Conservation (phyloP, 1,140 invertebrate species). For the Procambarus clarkii region DNA sequence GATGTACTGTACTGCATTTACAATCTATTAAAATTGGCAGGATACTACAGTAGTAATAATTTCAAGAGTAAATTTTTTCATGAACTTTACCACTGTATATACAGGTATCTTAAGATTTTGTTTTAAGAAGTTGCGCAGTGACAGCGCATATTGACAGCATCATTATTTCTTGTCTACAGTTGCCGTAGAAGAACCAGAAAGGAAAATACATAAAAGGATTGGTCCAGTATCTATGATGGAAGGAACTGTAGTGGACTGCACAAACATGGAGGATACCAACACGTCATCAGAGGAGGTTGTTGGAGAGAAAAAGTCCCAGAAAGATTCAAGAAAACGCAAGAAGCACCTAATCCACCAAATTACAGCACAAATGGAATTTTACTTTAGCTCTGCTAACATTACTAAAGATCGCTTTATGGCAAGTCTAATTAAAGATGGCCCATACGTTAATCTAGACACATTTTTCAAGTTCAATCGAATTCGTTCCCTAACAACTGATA, state of each 20-base stretch:
- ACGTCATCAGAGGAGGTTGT: background rate
- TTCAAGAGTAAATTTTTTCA: no score
- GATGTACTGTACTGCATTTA: no score
- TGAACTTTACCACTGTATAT: no score
- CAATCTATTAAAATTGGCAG: no score
- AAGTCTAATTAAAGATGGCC: conserved; percentile 7
- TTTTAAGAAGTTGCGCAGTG: conserved; percentile 3
- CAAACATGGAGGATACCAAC: background rate
- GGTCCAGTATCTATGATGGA: background rate
- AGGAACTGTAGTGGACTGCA: background rate
- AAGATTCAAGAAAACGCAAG: conserved; percentile 35
- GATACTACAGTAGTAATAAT: no score
- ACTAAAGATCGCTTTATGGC: conserved; percentile 50
- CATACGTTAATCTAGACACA: conserved; percentile 27
- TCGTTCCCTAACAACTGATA: conserved; percentile 44
- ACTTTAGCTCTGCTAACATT: conserved; percentile 58
- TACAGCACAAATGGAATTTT: conserved; percentile 57
- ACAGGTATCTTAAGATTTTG: no score
- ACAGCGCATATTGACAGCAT: conserved; percentile 44
- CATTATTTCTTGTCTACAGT: conserved; percentile 60
- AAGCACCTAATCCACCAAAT: conserved; percentile 46
- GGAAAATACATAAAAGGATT: conserved; percentile 10
- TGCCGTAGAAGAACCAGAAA: conserved; percentile 40
- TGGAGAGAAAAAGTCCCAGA: conserved; percentile 3
- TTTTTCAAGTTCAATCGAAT: conserved; percentile 56